A percentile compares a stretch with the other conserved stretches of the same genome.
phyloP scores from a whole-genome alignment of 2,113 vertebrate genomes.

The Mesoclemmys tuberculata region DNA sequence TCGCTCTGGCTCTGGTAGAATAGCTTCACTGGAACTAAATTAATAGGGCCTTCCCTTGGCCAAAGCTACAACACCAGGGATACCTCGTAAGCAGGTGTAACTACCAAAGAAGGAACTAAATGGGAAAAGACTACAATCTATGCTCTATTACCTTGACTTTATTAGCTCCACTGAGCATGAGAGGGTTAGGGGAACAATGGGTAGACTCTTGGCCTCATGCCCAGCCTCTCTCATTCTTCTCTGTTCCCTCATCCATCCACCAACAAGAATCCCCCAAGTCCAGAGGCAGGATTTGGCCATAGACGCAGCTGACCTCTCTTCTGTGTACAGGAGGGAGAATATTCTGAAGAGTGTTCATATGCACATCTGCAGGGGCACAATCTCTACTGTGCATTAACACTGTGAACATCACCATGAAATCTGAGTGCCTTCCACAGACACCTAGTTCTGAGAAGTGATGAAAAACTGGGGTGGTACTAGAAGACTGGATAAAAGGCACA shows the following conservation, averaged over 20 bases:
- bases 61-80: rapidly evolving
- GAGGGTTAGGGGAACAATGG: too few species aligned
- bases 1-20: neutral
- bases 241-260: neutral
- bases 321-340: too few species aligned
- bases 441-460: neutral
- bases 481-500: neutral
- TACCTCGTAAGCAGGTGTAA: neutral
- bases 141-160: neutral
- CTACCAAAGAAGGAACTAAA: neutral
- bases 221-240: neutral
- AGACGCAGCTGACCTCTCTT: neutral
- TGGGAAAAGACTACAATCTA: neutral
- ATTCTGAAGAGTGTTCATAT: neutral
- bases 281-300: neutral
- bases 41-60: neutral
- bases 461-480: neutral
- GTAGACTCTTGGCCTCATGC: neutral
- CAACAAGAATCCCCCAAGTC: neutral
- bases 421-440: neutral
- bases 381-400: neutral
- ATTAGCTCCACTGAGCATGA: neutral
- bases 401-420: neutral
- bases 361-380: too few species aligned
- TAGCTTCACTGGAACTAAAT: neutral